phyloP scores from a whole-genome alignment of 1,140 invertebrate genomes.

The Amyelois transitella region DNA sequence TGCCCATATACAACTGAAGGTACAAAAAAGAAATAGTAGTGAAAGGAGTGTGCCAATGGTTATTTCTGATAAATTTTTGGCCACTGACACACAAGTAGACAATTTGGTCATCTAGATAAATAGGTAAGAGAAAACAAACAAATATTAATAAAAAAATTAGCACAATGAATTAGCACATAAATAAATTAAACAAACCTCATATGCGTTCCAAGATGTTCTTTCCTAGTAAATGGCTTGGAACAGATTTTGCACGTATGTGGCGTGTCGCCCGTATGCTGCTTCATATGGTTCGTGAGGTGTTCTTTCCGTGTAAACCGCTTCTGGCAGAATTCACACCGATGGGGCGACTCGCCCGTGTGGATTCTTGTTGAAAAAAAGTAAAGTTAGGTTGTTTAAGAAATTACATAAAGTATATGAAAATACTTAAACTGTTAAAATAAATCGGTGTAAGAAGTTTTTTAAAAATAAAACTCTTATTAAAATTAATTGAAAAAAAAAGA shows the following conservation, averaged over 20 bases:
- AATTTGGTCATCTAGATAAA: no score
- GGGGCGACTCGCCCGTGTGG: constrained; percentile 84
- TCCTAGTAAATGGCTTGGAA: constrained; percentile 86
- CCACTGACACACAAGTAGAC: no score
- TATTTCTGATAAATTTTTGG: no score
- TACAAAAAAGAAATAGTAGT: not conserved
- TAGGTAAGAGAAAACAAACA: no score
- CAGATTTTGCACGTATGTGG: constrained; percentile 89
- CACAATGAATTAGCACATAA: not conserved
- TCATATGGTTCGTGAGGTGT: constrained; percentile 86
- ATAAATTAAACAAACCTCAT: constrained; percentile 57
- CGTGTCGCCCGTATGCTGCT: constrained; percentile 84
- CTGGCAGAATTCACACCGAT: constrained; percentile 83
- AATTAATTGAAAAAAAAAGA: no score
- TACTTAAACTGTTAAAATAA: no score
- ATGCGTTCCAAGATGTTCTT: constrained; percentile 88
- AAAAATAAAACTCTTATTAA: no score
- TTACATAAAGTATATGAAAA: not conserved
- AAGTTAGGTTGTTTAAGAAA: not conserved
- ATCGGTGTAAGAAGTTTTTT: no score
- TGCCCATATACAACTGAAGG: no score
- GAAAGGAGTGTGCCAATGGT: no score
- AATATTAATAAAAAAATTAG: no score
- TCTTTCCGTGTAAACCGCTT: constrained; percentile 90
- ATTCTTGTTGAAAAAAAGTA: constrained; percentile 56